Evolutionary conservation across 2,113 vertebrate species (phyloP).

Genomic region (Muntiacus muntjak): DNA sequence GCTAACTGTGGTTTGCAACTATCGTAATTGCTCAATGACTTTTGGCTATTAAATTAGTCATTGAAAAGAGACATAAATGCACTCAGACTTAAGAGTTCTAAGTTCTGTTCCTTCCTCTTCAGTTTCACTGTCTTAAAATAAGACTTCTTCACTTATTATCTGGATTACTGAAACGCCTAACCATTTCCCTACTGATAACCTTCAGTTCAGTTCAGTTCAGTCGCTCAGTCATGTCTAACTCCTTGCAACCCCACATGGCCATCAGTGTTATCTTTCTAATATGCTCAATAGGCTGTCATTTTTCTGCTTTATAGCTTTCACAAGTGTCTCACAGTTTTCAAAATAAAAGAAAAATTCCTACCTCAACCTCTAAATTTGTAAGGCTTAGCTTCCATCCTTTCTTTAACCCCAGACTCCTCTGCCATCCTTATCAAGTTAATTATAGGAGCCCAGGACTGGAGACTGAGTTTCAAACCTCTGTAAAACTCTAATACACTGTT

Average conservation of each 20-base stretch:
- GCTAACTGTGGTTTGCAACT: neutral
- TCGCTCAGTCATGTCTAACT: no score
- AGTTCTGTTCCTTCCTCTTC: neutral
- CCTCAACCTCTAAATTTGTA: neutral
- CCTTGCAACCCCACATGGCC: neutral
- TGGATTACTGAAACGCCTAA: neutral
- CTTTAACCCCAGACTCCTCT: neutral
- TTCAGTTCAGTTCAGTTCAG: neutral
- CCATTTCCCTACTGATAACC: neutral
- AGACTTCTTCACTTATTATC: neutral
- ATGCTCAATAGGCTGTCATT: neutral
- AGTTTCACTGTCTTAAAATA: neutral
- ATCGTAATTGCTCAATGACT: neutral
- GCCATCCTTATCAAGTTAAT: neutral
- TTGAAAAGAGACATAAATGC: neutral
- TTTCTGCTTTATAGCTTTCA: neutral
- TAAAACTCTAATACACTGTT: neutral
- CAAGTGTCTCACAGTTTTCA: neutral
- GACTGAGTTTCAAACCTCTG: neutral
- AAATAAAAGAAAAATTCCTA: neutral
- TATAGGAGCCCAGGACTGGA: neutral
- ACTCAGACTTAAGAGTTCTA: neutral
- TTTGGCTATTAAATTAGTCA: neutral
- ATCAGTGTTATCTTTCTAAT: neutral
- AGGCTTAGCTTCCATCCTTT: neutral